Base-by-base conservation (phyloP, 2,888 invertebrate species). In the Polyommatus icarus region DNA sequence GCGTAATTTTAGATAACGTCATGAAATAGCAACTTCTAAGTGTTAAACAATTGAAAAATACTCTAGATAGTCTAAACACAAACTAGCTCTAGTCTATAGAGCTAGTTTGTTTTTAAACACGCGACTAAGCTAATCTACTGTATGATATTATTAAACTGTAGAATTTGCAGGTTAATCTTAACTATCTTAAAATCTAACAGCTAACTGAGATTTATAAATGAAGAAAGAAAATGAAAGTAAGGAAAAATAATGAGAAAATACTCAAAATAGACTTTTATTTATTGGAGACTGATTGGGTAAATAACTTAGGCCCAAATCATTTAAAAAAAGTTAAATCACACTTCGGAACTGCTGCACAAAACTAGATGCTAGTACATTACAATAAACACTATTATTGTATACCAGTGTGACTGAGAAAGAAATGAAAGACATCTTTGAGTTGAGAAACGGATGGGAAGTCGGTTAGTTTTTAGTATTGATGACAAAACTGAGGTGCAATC, bases 381-480 rank as follows among this genome's bases (percentile, higher is more conserved):
- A 54, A 29, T 75, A 54, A 54, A 29, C 54, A 75, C 54, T 46
- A 20, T 73, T 75, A 29, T 75, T 29, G 24, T 73, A 24, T n/a
- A 75, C 24, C 50, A 54, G 40, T 29, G 54, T 54, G 54, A 54
- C 75, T 75, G 24, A 54, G 50, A 75, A 75, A 75, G 75, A 75
- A 75, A 75, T 75, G 32, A 75, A 54, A 75, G 29, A 50, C 32
- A 54, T 50, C 75, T 54, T 50, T 73, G 50, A 50, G 46, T 75
- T 75, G 24, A 54, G 75, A 75, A 75, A 75, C 18, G 50, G 54
- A 75, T 75, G 75, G 75, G 54, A 75, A 75, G 75, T 75, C 50
- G 75, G 75, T 54, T 75, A 75, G 75, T 75, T 75, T 75, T 75
- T 75, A 12, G 67, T 50, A 8, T 75, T 18, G 54, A 54, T 75